Evolutionary conservation across 2,888 invertebrate species (phyloP).

Genomic region (Tipula lateralis): DNA sequence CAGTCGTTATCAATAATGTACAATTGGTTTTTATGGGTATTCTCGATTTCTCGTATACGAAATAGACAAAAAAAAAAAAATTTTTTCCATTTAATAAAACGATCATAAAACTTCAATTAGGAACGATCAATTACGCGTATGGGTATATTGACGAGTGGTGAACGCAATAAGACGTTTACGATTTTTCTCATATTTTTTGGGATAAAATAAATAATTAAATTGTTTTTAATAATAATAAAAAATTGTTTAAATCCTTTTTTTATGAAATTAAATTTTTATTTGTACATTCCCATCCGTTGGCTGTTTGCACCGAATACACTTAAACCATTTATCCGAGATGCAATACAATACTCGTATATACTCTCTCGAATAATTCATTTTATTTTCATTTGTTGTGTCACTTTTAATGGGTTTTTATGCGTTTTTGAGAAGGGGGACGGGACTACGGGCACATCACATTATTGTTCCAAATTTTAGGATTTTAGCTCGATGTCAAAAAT

Average conservation of each 20-base stretch:
- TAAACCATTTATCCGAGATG: no score
- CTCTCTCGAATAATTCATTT: background rate
- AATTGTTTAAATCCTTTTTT: background rate
- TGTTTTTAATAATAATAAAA: background rate
- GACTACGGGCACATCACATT: background rate
- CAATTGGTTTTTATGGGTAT: background rate
- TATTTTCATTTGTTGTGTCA: background rate
- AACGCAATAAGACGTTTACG: background rate
- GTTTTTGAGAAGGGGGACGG: background rate
- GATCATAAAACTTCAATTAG: background rate
- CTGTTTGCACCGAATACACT: no score
- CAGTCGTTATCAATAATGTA: background rate
- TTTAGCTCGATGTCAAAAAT: constrained; percentile 2
- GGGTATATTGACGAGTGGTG: background rate
- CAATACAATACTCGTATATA: background rate
- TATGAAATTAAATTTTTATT: background rate
- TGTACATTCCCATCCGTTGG: background rate
- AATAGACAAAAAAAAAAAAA: background rate
- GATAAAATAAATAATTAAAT: background rate
- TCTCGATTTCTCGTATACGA: background rate
- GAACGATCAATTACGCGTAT: background rate
- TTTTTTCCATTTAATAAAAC: background rate
- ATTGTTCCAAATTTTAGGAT: background rate
- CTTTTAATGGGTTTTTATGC: background rate
- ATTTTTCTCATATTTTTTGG: constrained; percentile 2